phyloP scores from a whole-genome alignment of 1,140 invertebrate species.

The Conus betulinus region DNA sequence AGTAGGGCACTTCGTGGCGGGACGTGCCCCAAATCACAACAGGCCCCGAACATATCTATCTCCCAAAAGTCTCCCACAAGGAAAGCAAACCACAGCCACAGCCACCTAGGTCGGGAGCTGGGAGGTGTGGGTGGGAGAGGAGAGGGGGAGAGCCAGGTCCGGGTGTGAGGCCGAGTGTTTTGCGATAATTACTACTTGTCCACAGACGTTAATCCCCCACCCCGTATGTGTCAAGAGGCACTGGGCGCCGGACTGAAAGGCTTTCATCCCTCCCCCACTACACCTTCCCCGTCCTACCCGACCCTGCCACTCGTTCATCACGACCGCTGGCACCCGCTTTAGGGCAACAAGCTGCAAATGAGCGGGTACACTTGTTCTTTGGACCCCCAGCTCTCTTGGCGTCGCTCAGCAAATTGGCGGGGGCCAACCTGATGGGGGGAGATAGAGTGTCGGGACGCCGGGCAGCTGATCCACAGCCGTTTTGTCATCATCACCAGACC shows the following conservation, averaged over 20 bases:
- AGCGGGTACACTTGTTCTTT: conserved; percentile 1
- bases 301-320: neutral
- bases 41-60: too few species aligned
- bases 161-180: neutral
- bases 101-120: too few species aligned
- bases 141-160: neutral
- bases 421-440: neutral
- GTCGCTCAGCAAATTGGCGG: neutral
- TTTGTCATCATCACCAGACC: conserved; percentile 1
- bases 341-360: conserved; percentile 4
- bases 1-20: too few species aligned
- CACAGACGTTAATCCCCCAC: neutral
- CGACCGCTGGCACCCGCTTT: neutral
- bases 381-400: neutral
- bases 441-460: neutral
- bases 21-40: too few species aligned
- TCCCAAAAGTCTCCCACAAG: too few species aligned
- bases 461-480: neutral
- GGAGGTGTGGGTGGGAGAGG: too few species aligned
- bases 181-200: conserved; percentile 6
- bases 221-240: neutral
- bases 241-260: neutral
- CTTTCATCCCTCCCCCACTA: neutral
- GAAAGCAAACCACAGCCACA: too few species aligned
- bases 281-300: too few species aligned